These are phyloP conservation scores for Morus bassanus DNA, from an alignment of 2,797 vertebrate genomes.

Conservation along the genomic window DNA sequence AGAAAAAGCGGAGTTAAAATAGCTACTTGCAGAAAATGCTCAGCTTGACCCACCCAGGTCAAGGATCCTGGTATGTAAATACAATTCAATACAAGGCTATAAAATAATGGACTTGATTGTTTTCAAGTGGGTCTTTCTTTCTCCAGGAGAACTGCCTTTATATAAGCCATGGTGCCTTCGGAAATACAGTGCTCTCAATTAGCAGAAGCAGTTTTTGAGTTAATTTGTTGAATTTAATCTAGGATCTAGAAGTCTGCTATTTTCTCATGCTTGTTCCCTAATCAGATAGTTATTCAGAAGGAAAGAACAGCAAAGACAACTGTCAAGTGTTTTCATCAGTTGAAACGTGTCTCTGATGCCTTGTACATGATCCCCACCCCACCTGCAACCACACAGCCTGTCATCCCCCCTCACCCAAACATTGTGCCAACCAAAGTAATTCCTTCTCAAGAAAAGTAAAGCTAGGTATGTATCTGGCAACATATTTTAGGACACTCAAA, in stretches of 20 bases:
- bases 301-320: background rate
- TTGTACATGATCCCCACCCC: background rate
- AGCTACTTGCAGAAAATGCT: background rate
- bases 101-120: background rate
- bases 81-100: background rate
- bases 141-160: background rate
- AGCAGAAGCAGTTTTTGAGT: background rate
- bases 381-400: background rate
- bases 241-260: background rate
- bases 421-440: background rate
- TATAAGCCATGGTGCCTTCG: background rate
- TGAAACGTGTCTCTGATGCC: background rate
- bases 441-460: background rate
- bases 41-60: background rate
- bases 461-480: background rate
- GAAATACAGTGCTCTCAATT: background rate
- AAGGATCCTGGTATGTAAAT: background rate
- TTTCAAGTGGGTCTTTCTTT: constrained; percentile 10
- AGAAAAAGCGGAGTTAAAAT: background rate
- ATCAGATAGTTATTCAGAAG: background rate
- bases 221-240: background rate
- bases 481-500: background rate
- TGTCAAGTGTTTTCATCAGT: background rate
- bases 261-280: background rate
- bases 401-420: background rate